Evolutionary conservation across 2,113 vertebrate genomes (phyloP).

Genomic region (Pleuronectes platessa): DNA sequence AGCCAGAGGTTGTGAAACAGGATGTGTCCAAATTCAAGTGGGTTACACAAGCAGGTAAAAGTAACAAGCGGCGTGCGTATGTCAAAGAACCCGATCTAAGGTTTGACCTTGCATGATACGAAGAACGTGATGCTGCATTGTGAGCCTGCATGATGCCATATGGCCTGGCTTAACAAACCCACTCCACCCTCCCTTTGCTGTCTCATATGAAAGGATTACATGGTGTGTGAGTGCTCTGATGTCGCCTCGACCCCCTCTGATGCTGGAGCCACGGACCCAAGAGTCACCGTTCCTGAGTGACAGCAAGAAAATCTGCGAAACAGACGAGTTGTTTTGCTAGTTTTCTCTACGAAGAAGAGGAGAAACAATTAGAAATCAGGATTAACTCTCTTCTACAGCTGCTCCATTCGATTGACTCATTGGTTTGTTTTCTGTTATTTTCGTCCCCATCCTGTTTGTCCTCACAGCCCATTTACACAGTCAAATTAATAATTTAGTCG

Average conservation of each 20-base stretch:
- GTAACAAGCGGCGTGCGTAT: not conserved
- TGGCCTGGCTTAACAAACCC: constrained; percentile 14
- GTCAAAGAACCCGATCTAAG: not conserved
- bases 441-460: not conserved
- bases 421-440: constrained; percentile 7
- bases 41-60: constrained; percentile 13
- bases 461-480: not conserved
- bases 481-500: constrained; percentile 37
- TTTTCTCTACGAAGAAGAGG: not conserved
- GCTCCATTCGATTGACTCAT: not conserved
- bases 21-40: not conserved
- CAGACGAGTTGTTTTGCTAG: not conserved
- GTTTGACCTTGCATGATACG: not conserved
- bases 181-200: constrained; percentile 15
- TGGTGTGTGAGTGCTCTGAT: constrained; percentile 13
- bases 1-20: constrained; percentile 7
- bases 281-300: constrained; percentile 13
- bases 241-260: not conserved
- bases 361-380: not conserved
- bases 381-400: not conserved
- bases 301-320: not conserved
- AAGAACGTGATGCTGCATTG: not conserved
- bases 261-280: not conserved
- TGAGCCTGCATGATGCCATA: constrained; percentile 12
- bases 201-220: constrained; percentile 40